These are phyloP conservation scores for Isoperla grammatica DNA, from an alignment of 2,888 invertebrate genomes.

Conservation along the genomic window DNA sequence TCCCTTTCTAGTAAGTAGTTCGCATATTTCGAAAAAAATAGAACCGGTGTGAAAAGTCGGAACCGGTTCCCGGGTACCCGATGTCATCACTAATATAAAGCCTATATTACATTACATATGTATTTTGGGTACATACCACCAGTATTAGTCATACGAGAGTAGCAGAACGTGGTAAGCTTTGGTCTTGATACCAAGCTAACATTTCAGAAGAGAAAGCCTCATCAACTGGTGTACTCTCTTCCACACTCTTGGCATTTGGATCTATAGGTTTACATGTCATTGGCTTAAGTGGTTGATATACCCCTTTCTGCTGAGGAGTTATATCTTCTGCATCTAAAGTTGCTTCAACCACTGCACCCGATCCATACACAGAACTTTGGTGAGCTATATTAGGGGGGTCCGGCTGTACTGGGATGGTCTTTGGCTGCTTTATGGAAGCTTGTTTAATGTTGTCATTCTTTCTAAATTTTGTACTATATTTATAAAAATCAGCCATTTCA, in stretches of 20 bases:
- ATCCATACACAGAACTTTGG: not conserved
- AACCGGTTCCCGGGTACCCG: too few species aligned
- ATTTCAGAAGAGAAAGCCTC: conserved; percentile 51
- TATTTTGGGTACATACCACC: too few species aligned
- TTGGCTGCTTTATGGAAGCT: not conserved
- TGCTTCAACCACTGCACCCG: not conserved
- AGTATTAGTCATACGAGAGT: conserved; percentile 27
- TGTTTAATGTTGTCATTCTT: conserved; percentile 46
- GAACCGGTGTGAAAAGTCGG: too few species aligned
- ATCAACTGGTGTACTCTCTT: conserved; percentile 33
- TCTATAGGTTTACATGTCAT: conserved; percentile 46
- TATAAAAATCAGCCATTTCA: conserved; percentile 97
- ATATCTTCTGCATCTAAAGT: not conserved
- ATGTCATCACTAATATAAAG: too few species aligned
- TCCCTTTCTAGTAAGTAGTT: too few species aligned
- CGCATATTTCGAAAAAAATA: too few species aligned
- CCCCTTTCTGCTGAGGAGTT: conserved; percentile 39
- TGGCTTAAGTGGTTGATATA: conserved; percentile 48
- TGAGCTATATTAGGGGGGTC: not conserved
- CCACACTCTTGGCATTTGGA: conserved; percentile 14
- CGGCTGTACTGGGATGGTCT: not conserved
- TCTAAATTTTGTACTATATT: conserved; percentile 91
- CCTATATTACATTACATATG: too few species aligned
- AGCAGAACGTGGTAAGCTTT: conserved; percentile 33
- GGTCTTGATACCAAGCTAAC: conserved; percentile 52